Evolutionary conservation across 2,888 invertebrate genomes (phyloP), one percentile per base, ranked within the genome.

Genomic region (Eupithecia subfuscata): DNA sequence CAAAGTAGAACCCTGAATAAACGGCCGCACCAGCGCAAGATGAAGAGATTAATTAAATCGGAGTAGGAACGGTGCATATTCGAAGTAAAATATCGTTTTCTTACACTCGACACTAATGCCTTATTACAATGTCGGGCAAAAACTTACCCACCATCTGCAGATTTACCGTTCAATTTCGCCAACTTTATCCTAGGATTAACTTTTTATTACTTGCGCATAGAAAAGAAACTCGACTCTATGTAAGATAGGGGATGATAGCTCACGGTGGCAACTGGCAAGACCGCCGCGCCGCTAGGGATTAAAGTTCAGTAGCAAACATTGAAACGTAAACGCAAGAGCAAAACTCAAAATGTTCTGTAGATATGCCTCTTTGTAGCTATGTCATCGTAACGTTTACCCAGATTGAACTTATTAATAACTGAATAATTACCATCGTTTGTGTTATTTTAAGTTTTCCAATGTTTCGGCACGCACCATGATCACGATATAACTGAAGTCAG

Each of bases 101-200:
- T 65, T 71, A 69, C 71, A 78, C 72, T 77, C 78, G 76, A 80
- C 80, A 75, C 78, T 80, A 81, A 81, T 81, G 79, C 76, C 80
- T 80, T 80, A 81, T 80, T 80, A 79, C 81, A 80, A 80, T 80
- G 80, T 80, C 78, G 70, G 76, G 78, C 74, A 78, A 80, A 78
- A 81, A 81, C 76, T 81, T 75, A 65, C 70, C 74, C 74, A 71
- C 79, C 80, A 73, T 80, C 81, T 79, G 81, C 75, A 77, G 78
- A 80, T 80, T 82, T 81, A 82, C 78, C 71, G 80, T 79, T 81
- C 76, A 82, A 82, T 80, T 82, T 79, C 76, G 77, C 72, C 67
- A 80, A 80, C 77, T 81, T 70, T 71, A 76, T 77, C 71, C 72
- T 69, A 65, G 77, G 69, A 78, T 77, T 79, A 75, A 68, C 52